Evolutionary conservation across 2,888 invertebrate genomes (phyloP), one percentile per base, ranked within the genome.

Genomic region (Aphodius sticticus): DNA sequence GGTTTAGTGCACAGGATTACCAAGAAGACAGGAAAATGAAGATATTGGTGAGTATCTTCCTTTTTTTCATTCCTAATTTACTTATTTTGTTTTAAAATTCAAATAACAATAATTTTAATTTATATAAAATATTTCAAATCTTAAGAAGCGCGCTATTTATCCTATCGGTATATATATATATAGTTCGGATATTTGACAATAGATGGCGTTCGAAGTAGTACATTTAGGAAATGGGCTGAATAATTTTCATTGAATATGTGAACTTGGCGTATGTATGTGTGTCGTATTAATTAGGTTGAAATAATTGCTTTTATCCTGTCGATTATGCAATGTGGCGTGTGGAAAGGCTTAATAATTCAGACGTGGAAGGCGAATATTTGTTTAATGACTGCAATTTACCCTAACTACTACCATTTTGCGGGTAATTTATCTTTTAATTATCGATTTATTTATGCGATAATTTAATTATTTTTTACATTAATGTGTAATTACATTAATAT

Each of bases 41-140:
- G 81, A 82, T 82, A 77, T 83, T 85, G 85, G 85, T 85, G 81
- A 84, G 83, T 82, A 14, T 1, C 26, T 26, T 26, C 26, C 1
- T 26, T 26, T n/a, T 26, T 26, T 26, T 26, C 26, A 26, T 26
- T 26, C 26, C 3, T 26, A 26, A 26, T 26, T n/a, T 26, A 26
- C 3, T 3, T 26, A 26, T 26, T 53, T 53, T 53, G 12, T 9
- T 53, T 53, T 53, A 53, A 53, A 3, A 9, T 9, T 53, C 12
- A 0, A 53, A 53, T 53, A 53, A 53, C 4, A 53, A 53, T 53
- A 5, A 53, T 2, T 26, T 26, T 1, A 53, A 53, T 53, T 53
- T 2, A 2, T 53, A 12, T 26, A 26, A 26, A 26, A 26, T 26
- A 53, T 53, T 53, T 53, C 38, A 53, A 53, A 12, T 53, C 12